Percentiles rank a stretch among this genome's conserved stretches.
These are phyloP conservation scores for Vanessa atalanta DNA, from an alignment of 1,140 invertebrate species.

Conservation along the genomic window DNA sequence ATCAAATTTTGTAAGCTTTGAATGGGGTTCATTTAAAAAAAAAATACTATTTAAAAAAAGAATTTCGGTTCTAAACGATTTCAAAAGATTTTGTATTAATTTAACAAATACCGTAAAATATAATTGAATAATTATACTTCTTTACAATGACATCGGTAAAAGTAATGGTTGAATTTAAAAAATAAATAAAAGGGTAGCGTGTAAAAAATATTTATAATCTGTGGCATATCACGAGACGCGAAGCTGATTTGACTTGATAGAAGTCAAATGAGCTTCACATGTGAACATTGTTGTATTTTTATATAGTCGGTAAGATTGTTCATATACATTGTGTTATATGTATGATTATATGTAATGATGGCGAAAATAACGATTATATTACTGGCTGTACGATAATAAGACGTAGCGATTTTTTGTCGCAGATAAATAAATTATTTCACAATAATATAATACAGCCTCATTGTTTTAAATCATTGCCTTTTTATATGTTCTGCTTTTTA, in stretches of 20 bases:
- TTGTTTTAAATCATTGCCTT: slow-evolving; percentile 14
- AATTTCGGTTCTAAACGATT: too few species aligned
- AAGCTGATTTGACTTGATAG: slow-evolving; percentile 44
- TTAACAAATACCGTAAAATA: not conserved
- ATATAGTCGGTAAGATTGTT: slow-evolving; percentile 71
- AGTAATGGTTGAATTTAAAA: slow-evolving; percentile 48
- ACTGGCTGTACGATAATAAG: not conserved
- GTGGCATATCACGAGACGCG: slow-evolving; percentile 70
- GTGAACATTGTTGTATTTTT: slow-evolving; percentile 73
- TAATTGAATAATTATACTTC: not conserved
- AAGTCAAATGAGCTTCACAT: slow-evolving; percentile 52
- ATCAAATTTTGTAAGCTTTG: slow-evolving; percentile 56
- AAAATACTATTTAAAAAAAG: too few species aligned
- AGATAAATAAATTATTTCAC: slow-evolving; percentile 11
- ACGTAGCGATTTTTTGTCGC: slow-evolving; percentile 30
- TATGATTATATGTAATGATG: slow-evolving; percentile 17
- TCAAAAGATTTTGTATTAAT: not conserved
- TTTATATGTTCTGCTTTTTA: slow-evolving; percentile 24
- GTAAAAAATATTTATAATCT: slow-evolving; percentile 52
- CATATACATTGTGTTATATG: slow-evolving; percentile 50
- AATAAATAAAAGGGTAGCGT: slow-evolving; percentile 48
- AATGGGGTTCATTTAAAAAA: slow-evolving; percentile 17
- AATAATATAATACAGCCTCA: slow-evolving; percentile 12
- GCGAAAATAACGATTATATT: not conserved
- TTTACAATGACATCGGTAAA: slow-evolving; percentile 16